phyloP scores from a whole-genome alignment of 2,113 vertebrate species.

The Podarcis raffonei region DNA sequence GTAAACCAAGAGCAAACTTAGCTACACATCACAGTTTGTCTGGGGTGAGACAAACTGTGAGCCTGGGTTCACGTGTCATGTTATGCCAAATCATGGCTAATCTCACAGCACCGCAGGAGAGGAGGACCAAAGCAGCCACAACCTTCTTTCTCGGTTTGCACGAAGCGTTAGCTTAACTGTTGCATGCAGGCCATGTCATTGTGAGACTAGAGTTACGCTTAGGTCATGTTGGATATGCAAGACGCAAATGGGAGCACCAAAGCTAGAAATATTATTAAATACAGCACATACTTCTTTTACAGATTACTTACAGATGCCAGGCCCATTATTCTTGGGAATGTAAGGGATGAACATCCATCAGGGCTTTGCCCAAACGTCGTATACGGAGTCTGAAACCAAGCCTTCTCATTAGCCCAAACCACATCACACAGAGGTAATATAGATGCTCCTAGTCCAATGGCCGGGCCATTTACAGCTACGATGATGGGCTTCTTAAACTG shows the following conservation, averaged over 20 bases:
- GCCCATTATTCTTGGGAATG: slow-evolving; percentile 96
- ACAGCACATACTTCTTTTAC: slow-evolving; percentile 42
- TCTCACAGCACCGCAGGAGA: too few species aligned
- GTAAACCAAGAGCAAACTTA: too few species aligned
- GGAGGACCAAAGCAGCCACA: too few species aligned
- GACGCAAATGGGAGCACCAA: not conserved
- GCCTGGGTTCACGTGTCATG: too few species aligned
- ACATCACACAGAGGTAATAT: slow-evolving; percentile 96
- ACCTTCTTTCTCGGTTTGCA: too few species aligned
- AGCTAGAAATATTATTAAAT: slow-evolving; percentile 13
- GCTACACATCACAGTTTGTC: too few species aligned
- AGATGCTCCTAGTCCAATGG: slow-evolving; percentile 92
- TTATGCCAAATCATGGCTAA: too few species aligned
- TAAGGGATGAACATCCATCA: slow-evolving; percentile 93
- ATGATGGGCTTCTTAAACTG: slow-evolving; percentile 99
- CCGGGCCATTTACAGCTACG: slow-evolving; percentile 94
- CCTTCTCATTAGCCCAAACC: slow-evolving; percentile 98
- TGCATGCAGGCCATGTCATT: not conserved
- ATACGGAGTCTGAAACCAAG: slow-evolving; percentile 98
- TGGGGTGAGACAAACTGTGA: too few species aligned
- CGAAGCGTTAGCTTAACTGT: too few species aligned
- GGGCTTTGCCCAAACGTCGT: slow-evolving; percentile 94
- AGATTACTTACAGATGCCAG: slow-evolving; percentile 90
- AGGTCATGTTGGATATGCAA: fast-evolving
- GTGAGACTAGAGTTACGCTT: not conserved